A percentile compares a stretch with the other conserved stretches of the same genome.
phyloP scores from a whole-genome alignment of 2,797 vertebrate species.

The Meda fulgida region DNA sequence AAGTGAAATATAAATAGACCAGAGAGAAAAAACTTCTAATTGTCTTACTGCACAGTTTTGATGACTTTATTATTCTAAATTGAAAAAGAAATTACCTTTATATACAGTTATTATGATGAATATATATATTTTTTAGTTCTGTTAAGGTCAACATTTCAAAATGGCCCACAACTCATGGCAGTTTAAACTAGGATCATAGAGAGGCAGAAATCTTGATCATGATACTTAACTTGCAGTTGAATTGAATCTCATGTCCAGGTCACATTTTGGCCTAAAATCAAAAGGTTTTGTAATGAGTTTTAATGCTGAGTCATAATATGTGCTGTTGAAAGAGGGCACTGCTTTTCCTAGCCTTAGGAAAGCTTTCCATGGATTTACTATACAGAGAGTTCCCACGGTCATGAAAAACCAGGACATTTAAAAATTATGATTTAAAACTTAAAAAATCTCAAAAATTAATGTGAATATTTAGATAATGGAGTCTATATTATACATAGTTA shows the following conservation, averaged over 20 bases:
- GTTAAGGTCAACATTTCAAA: not conserved
- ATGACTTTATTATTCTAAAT: not conserved
- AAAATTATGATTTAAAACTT: not conserved
- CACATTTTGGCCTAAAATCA: too few species aligned
- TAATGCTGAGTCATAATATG: constrained; percentile 67
- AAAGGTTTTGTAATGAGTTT: constrained; percentile 46
- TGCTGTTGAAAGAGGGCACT: constrained; percentile 58
- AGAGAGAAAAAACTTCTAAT: not conserved
- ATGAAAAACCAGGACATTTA: not conserved
- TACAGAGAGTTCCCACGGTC: constrained; percentile 53
- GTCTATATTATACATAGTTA: too few species aligned
- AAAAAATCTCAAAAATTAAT: not conserved
- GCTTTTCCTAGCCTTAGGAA: constrained; percentile 51
- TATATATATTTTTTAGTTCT: not conserved
- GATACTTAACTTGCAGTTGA: too few species aligned
- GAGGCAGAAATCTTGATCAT: not conserved
- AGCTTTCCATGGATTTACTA: constrained; percentile 11
- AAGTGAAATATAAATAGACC: not conserved
- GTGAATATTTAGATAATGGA: not conserved
- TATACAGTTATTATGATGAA: not conserved
- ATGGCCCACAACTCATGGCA: not conserved
- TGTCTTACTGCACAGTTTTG: not conserved
- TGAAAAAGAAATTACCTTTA: not conserved
- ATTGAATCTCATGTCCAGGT: too few species aligned
- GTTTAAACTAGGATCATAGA: not conserved